Percentiles rank a stretch among this genome's conserved stretches.
These are phyloP conservation scores for Timema podura DNA, from an alignment of 2,888 invertebrate species.

Conservation along the genomic window DNA sequence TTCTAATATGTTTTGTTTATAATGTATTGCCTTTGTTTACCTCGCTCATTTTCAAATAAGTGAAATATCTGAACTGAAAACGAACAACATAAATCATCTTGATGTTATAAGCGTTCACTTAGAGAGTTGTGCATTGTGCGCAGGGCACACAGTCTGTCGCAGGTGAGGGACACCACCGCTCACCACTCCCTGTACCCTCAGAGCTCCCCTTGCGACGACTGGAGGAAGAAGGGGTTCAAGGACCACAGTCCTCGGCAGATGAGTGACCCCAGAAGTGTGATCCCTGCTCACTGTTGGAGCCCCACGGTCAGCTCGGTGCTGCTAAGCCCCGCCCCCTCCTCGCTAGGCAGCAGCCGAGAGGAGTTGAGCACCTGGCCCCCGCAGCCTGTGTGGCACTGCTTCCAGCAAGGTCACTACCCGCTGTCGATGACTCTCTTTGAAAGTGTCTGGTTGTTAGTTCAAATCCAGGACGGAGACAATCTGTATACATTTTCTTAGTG, in stretches of 20 bases:
- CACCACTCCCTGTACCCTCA: not conserved
- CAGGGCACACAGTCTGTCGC: constrained; percentile 30
- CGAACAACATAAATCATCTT: not conserved
- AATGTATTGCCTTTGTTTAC: not conserved
- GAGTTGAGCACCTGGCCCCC: constrained; percentile 33
- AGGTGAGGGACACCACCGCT: constrained; percentile 18
- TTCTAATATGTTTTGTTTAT: too few relatives aligned
- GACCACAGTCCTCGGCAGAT: too few relatives aligned
- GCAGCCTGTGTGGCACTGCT: constrained; percentile 42
- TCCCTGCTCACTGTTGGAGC: not conserved
- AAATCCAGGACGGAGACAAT: too few relatives aligned
- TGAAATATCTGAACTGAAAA: not conserved
- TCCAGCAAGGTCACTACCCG: constrained; percentile 38
- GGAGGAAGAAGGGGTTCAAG: not conserved
- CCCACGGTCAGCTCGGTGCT: constrained; percentile 36
- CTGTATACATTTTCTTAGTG: too few relatives aligned
- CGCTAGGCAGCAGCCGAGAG: constrained; percentile 39
- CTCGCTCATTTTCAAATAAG: not conserved
- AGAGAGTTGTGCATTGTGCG: not conserved
- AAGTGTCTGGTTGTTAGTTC: too few relatives aligned
- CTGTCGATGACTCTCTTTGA: too few relatives aligned
- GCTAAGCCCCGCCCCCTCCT: constrained; percentile 39
- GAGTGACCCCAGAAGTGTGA: too few relatives aligned
- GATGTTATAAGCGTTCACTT: too few relatives aligned
- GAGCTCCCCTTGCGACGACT: too few relatives aligned